Conservation (phyloP, 2,113 vertebrate species). For the Xiphorhynchus elegans region DNA sequence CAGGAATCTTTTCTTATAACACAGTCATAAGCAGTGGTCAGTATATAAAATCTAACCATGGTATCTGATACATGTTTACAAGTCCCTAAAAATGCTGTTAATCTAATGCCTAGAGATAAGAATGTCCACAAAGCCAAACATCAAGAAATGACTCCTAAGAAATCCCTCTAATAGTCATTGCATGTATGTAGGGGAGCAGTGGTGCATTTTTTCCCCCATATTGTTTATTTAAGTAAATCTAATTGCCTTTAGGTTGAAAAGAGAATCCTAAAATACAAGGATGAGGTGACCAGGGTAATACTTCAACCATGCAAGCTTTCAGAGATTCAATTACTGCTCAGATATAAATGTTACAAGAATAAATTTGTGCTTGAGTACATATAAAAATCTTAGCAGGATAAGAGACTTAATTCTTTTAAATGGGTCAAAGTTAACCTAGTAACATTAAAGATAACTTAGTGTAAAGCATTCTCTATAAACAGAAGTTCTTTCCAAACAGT, state of each 20-base stretch:
- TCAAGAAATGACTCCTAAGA: not conserved
- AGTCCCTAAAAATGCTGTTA: not conserved
- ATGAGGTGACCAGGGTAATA: not conserved
- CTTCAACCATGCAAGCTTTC: not conserved
- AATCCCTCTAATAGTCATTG: not conserved
- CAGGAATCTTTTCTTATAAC: not conserved
- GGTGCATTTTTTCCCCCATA: not conserved
- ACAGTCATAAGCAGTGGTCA: not conserved
- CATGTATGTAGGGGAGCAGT: not conserved
- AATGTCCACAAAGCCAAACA: not conserved
- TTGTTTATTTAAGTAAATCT: not conserved
- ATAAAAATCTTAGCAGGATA: not conserved
- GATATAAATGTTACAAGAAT: not conserved
- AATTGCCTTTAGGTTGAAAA: not conserved
- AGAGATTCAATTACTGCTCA: not conserved
- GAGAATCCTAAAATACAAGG: not conserved
- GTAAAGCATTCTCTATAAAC: not conserved
- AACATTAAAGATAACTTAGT: not conserved
- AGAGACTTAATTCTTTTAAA: not conserved
- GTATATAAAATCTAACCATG: not conserved
- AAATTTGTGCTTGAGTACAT: not conserved
- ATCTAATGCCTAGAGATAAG: not conserved
- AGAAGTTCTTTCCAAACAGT: not conserved
- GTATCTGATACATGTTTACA: not conserved
- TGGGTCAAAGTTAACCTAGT: not conserved